Base-by-base conservation (phyloP, 1,140 invertebrate species). In the Harlomillsia oculata region DNA sequence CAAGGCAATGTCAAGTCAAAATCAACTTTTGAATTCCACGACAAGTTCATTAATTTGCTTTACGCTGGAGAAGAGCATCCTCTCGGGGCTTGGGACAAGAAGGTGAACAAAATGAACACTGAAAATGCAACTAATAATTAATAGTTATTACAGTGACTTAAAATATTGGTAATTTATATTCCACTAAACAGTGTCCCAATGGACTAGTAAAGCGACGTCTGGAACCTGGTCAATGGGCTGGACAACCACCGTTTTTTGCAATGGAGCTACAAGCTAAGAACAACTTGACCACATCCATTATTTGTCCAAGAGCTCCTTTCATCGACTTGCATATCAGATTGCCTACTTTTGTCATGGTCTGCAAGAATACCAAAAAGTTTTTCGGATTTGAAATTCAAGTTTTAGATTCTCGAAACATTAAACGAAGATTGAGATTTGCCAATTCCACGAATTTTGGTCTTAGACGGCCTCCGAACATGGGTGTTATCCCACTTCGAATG, bases 401-500 rank as follows among this genome's bases (percentile, higher is more conserved):
- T 20, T 28, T 45, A 40, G 59, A 61, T 48, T 41, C 48, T 28
- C 39, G 23, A 11, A 46, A 32, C 6, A 26, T 56, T 21, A 40
- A 39, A 26, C 49, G 49, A 21, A 20, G 54, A 52, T 56, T 61
- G 32, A 26, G 28, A 13, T 29, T 61, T 8, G 45, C 53, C 2
- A 61, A 50, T 50, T 79, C 26, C 67, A 79, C 60, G 77, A 80
- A n/a, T 79, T 80, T 67, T 23, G 43, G 41, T 34, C 45, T 34
- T 2, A 36, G 34, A 26, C 30, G 46, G 43, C 23, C 32, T 2
- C 78, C 80, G 43, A 82, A 80, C 67, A 79, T 82, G 37, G 81
- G 79, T 69, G 81, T 79, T 37, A 81, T 82, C 78, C 80, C 80
- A 28, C 74, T 82, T 70, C 70, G 78, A 63, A 66, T 82, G 63